Evolutionary conservation across 2,797 vertebrate genomes (phyloP), one percentile per base, ranked within the genome.

Genomic region (Aldrovandia affinis): DNA sequence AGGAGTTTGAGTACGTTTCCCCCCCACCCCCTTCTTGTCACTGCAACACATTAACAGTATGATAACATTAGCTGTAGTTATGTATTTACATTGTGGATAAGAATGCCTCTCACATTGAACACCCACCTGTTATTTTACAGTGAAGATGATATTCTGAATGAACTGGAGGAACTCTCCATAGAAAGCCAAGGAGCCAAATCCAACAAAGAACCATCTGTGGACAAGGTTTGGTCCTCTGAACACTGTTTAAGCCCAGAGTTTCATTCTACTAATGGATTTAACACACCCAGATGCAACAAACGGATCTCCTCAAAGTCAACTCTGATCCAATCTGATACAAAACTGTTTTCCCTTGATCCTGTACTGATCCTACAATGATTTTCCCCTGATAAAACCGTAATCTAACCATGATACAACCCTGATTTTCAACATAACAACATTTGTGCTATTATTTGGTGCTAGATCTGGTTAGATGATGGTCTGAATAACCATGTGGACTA

Each of bases 121-220:
- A n/a, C 6, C 12, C 9, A 12, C 14, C 9, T 47, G 4, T 79
- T 50, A 28, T 25, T 54, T 95, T 94, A 81, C 94, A 99, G 98
- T 85, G 98, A 99, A 94, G 98, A 98, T 59, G 98, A 99, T 89
- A 99, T 99, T 92, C 92, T 97, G 90, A 99, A 98, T 91, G 98
- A 99, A 91, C 90, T 99, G 88, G 97, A 99, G 93, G 97, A 98
- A 83, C 89, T 99, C 78, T 96, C 97, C 68, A 65, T 98, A 89
- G 97, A 98, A 92, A 90, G 93, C 0, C 96, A 96, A 82, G 97
- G 96, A 89, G 96, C 94, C 81, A 97, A 95, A 88, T 44, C 88
- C 80, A 96, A 96, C 90, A 89, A 87, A 85, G 89, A 90, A 75
- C 47, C 73, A 10, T 52, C 30, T 80, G 86, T 86, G 82, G 87